These are phyloP conservation scores for Hippasteria phrygiana DNA, from an alignment of 53 echinoderm and acorn worm species.

Conservation along the genomic window DNA sequence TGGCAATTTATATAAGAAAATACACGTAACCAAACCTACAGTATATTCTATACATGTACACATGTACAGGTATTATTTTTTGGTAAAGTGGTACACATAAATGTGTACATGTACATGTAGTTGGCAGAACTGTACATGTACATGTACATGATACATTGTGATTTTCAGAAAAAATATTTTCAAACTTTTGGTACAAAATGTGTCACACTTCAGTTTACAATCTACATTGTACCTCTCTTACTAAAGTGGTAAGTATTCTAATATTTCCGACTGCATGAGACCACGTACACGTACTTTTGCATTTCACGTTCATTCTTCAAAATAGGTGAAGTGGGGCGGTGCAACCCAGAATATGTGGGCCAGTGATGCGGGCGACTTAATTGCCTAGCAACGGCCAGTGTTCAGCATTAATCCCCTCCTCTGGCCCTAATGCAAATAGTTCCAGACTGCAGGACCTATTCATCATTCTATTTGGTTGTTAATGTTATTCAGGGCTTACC, in stretches of 20 bases:
- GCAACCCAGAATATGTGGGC: background rate
- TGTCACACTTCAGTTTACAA: background rate
- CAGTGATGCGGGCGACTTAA: background rate
- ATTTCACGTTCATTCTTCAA: background rate
- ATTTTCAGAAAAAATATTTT: too few species aligned
- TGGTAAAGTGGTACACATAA: background rate
- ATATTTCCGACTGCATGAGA: background rate
- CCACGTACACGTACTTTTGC: background rate
- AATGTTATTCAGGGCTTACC: slow-evolving; percentile 7
- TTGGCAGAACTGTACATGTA: background rate
- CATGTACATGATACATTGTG: background rate
- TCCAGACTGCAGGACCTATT: slow-evolving; percentile 10
- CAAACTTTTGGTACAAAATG: too few species aligned
- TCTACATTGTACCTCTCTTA: background rate
- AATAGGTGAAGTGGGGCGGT: background rate
- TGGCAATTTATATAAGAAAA: too few species aligned
- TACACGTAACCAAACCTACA: too few species aligned
- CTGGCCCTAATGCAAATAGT: slow-evolving; percentile 11
- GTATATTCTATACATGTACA: background rate
- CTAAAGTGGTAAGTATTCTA: background rate
- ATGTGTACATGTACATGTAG: background rate
- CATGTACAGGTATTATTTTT: background rate
- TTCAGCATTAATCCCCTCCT: background rate
- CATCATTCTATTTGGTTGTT: slow-evolving; percentile 46
- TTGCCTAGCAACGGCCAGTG: background rate